Percentiles rank a stretch among this genome's conserved stretches.
Evolutionary conservation across 2,113 vertebrate genomes (phyloP).

Genomic region (Rhizomys pruinosus): DNA sequence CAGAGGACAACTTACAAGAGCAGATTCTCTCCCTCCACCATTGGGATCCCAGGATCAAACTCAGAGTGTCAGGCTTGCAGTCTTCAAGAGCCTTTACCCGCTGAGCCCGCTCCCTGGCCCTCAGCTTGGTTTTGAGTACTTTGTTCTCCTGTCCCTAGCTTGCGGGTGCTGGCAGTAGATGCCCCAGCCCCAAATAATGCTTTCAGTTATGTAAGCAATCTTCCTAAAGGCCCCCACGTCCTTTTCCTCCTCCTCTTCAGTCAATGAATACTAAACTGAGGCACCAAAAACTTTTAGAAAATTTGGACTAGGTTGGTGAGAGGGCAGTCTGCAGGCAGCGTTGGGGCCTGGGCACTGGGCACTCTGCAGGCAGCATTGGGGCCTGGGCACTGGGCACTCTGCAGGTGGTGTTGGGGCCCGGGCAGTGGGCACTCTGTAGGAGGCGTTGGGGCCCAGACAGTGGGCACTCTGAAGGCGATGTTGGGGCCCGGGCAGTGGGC

Average conservation of each 20-base stretch:
- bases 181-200: background rate
- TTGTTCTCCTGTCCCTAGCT: background rate
- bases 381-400: background rate
- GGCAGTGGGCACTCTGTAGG: background rate
- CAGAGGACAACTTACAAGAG: background rate
- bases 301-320: background rate
- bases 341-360: background rate
- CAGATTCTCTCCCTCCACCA: background rate
- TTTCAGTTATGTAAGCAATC: background rate
- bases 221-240: background rate
- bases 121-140: background rate
- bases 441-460: background rate
- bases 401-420: background rate
- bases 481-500: background rate
- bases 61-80: background rate
- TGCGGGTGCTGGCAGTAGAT: no score
- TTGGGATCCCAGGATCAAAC: background rate
- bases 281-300: background rate
- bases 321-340: background rate
- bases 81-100: background rate
- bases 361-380: background rate
- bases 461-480: background rate
- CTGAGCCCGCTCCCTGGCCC: no score
- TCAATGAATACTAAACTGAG: background rate
- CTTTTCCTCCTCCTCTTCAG: background rate